Evolutionary conservation across 2,113 vertebrate species (phyloP), one percentile per base, ranked within the genome.

Genomic region (Oncorhynchus tshawytscha): DNA sequence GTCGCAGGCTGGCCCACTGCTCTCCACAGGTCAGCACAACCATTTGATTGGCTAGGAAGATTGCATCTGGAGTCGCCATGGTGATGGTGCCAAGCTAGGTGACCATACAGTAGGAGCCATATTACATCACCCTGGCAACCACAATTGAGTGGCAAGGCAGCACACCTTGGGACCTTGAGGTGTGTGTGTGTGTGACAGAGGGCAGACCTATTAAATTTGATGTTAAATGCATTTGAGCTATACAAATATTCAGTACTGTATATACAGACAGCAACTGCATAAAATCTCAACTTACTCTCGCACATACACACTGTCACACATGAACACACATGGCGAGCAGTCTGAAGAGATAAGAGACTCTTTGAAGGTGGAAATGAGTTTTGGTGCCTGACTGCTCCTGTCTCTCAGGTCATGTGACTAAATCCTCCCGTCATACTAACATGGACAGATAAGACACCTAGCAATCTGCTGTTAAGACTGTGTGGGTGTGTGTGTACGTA

Each of bases 351-450:
- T 92, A 92, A 92, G 90, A 83, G 86, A 89, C 85, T 90, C 90
- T 92, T 92, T 90, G 91, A 92, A 92, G 91, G 90, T 91, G 87
- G 89, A 92, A 92, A 92, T 92, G 85, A 90, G 88, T 91, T 91
- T 90, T 91, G 90, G 90, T 86, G 88, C 89, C 87, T 90, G 88
- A 94, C 94, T 95, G 94, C 94, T 94, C 94, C 95, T 95, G 90
- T 90, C 89, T 88, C 90, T 88, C 81, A 87, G 91, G 91, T 91
- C 91, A 92, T 87, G 89, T 92, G 91, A 92, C 90, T 82, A 88
- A 90, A 91, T 91, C 90, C 88, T 87, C 85, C 77, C 84, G 89
- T 91, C 86, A 88, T 88, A 90, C 82, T 79, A 85, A 86, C 87
- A 90, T 89, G 86, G 85, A 88, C 84, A 83, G 91, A 92, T 90